These are phyloP conservation scores for Caradrina kadenii DNA, from an alignment of 2,888 invertebrate species.

Conservation along the genomic window DNA sequence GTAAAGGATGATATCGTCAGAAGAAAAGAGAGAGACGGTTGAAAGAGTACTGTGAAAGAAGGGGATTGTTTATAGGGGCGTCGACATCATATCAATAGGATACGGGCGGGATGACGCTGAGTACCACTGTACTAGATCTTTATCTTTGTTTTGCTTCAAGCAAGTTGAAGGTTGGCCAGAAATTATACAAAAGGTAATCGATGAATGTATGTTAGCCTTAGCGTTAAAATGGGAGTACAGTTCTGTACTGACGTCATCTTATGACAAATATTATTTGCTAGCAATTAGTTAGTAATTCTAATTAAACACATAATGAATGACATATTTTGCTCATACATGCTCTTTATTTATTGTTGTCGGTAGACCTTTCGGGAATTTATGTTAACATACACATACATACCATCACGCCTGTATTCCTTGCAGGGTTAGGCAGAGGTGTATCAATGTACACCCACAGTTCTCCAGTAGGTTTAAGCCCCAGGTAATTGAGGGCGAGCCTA, in stretches of 20 bases:
- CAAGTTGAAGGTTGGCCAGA: background rate
- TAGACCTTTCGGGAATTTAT: background rate
- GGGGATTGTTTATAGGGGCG: too few species aligned
- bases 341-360: background rate
- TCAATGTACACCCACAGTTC: too few species aligned
- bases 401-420: too few species aligned
- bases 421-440: too few species aligned
- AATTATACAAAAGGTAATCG: conserved; percentile 3
- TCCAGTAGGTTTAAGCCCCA: too few species aligned
- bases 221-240: conserved; percentile 1
- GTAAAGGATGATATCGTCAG: background rate
- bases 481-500: too few species aligned
- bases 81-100: too few species aligned
- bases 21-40: background rate
- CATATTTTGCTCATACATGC: background rate
- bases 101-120: background rate
- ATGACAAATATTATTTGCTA: conserved; percentile 31
- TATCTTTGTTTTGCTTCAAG: background rate
- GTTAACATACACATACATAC: too few species aligned
- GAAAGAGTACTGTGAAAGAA: background rate
- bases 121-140: background rate
- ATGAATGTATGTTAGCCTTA: background rate
- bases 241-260: conserved; percentile 38
- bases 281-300: conserved; percentile 16
- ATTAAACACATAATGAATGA: conserved; percentile 16